phyloP scores from a whole-genome alignment of 2,797 vertebrate genomes.

The Carapus acus region DNA sequence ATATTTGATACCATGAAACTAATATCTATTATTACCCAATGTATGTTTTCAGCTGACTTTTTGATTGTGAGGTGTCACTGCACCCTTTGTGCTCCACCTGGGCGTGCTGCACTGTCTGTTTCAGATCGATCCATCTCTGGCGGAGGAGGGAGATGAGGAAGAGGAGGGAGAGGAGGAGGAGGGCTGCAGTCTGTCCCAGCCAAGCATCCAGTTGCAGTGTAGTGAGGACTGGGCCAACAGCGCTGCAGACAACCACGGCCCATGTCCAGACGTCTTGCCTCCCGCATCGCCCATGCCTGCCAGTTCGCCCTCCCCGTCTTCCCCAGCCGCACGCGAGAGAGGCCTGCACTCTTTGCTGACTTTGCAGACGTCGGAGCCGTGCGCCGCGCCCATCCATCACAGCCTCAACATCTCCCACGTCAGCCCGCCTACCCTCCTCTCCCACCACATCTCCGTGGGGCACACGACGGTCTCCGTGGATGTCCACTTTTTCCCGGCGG shows the following conservation, averaged over 20 bases:
- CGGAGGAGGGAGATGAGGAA: conserved; percentile 66
- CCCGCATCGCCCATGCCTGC: conserved; percentile 54
- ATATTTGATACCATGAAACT: neutral
- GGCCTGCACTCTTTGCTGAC: conserved; percentile 67
- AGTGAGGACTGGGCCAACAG: conserved; percentile 65
- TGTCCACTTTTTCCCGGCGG: conserved; percentile 68
- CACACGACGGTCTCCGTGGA: conserved; percentile 71
- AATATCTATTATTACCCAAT: too few species aligned
- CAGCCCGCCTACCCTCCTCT: conserved; percentile 64
- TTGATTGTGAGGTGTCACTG: too few species aligned
- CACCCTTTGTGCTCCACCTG: too few species aligned
- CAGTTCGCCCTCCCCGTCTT: conserved; percentile 43
- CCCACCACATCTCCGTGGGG: conserved; percentile 69
- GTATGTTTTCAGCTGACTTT: too few species aligned
- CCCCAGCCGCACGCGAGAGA: conserved; percentile 49
- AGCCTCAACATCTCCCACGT: conserved; percentile 68
- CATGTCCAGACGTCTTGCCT: conserved; percentile 54
- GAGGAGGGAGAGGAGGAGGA: conserved; percentile 68
- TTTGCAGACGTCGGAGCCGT: conserved; percentile 54
- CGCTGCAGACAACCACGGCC: conserved; percentile 46
- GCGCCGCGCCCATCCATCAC: conserved; percentile 64
- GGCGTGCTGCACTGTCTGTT: too few species aligned
- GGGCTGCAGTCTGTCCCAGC: conserved; percentile 54
- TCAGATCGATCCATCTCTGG: conserved; percentile 60
- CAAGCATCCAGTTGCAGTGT: conserved; percentile 66